Base-by-base conservation (phyloP, 2,888 invertebrate species). In the Incurvaria masculella region DNA sequence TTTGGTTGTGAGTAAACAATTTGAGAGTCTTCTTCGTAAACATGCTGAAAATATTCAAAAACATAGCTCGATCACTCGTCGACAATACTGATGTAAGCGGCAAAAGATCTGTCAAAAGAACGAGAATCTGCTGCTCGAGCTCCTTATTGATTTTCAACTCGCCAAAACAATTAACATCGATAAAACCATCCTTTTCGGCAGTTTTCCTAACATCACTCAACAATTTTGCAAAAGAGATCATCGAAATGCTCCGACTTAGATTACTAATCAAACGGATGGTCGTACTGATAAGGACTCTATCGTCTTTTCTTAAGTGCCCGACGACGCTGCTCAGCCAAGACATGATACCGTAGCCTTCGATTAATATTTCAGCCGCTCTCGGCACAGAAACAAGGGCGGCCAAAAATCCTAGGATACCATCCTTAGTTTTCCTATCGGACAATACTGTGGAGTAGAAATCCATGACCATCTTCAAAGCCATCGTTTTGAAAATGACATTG, bases 391-490 rank as follows among this genome's bases (percentile, higher is more conserved):
- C 82, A 42, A 86, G 81, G 2, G 81, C 76, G 53, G 80, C 75
- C 1, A 92, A 57, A 0, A 88, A 80, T 48, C 83, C 80, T 21
- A 94, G 68, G 52, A 92, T 86, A 46, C 82, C 73, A 49, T 86
- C 79, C 65, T 85, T 86, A 1, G 79, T 79, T 52, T 80, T 81
- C 44, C 70, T 64, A 53, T 87, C 86, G n/a, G 86, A 79, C 42
- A 89, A 62, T 17, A 74, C 72, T 20, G 85, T 85, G 1, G 78
- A 76, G 61, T 85, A 88, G 60, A 86, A 86, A 55, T 87, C 85
- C 64, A 90, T 81, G 2, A 94, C 72, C 61, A 91, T 84, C 64
- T 92, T 93, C 55, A 91, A 84, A 10, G 87, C 82, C 70, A 87
- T 85, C 0, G 87, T 86, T 60, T 85, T 87, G 49, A 89, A 82